Evolutionary conservation across 2,113 vertebrate species (phyloP), one percentile per base, ranked within the genome.

Genomic region (Scalopus aquaticus): DNA sequence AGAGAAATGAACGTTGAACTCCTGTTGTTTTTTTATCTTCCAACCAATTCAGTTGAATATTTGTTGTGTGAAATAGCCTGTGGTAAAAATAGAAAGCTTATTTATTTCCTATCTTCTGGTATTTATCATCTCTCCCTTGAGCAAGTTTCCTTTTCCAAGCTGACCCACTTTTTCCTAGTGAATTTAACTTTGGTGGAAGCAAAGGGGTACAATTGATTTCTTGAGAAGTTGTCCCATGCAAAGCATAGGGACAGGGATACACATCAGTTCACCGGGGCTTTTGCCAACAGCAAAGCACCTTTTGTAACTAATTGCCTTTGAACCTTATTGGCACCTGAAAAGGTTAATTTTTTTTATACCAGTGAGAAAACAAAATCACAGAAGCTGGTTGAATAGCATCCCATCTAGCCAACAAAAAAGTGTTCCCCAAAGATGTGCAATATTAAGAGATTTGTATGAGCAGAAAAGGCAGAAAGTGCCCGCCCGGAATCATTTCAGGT

Each of bases 21-120:
- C 60, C 56, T 77, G 15, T 46, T 88, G 20, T 49, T 79, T 94
- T 85, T 84, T 56, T 62, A 67, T 95, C 46, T 86, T 87, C 37
- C 56, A 5, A 54, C 64, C 44, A 69, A 39, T 82, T 91, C 44
- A 58, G 35, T 35, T 85, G 88, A 69, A 35, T 94, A 51, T 88
- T 44, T 94, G 46, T 42, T 74, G 76, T 79, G 65, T 80, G 49
- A 97, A 91, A 93, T 84, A 88, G 46, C 42, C 49, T 22, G 17
- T 42, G 44, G 26, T 79, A 85, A 95, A 92, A 95, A 76, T 72
- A 95, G 92, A 86, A 35, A 30, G 62, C 35, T 90, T 86, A 44
- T 85, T 72, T 76, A 74, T 30, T 95, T 72, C 28, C 13, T 74
- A 8, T 90, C 58, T 92, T 74, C 54, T 90, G 54, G 32, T 90